Percentiles rank a stretch among this genome's conserved stretches.
Conservation (phyloP, 92 coral and sea anemone genomes). For the Montipora capitata region DNA sequence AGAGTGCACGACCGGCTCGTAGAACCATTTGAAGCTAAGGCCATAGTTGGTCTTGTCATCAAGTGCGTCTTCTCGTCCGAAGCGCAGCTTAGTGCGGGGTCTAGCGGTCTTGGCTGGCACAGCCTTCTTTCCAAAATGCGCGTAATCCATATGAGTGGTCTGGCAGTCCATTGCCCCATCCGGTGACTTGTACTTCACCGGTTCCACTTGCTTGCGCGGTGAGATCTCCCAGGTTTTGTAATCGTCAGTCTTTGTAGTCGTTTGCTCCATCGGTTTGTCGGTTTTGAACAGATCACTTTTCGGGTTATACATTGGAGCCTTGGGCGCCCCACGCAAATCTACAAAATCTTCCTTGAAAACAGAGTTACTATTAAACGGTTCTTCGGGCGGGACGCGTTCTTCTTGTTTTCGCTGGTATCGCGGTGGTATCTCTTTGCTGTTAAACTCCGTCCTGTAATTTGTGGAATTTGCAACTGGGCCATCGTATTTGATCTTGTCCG, state of each 20-base stretch:
- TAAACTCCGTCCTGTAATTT: constrained; percentile 70
- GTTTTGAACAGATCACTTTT: constrained; percentile 90
- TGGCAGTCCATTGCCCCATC: constrained; percentile 89
- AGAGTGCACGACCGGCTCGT: constrained; percentile 76
- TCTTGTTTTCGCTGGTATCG: constrained; percentile 80
- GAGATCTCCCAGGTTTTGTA: constrained; percentile 80
- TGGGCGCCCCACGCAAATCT: constrained; percentile 87
- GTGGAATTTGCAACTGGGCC: constrained; percentile 76
- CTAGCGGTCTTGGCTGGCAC: constrained; percentile 93
- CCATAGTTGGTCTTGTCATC: constrained; percentile 93
- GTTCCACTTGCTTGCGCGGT: constrained; percentile 83
- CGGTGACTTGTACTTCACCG: constrained; percentile 88
- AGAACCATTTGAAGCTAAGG: constrained; percentile 81
- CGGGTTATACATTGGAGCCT: constrained; percentile 89
- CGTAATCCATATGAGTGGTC: constrained; percentile 93
- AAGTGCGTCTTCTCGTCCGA: constrained; percentile 90
- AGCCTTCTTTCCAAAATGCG: constrained; percentile 89
- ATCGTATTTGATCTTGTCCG: constrained; percentile 86
- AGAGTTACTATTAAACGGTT: constrained; percentile 88
- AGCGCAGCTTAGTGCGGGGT: constrained; percentile 94
- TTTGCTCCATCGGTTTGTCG: constrained; percentile 80
- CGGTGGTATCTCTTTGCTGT: constrained; percentile 82
- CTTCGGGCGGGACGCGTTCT: constrained; percentile 81
- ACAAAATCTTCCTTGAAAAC: constrained; percentile 90
- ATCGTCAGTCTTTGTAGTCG: constrained; percentile 83